A percentile compares a stretch with the other conserved stretches of the same genome.
phyloP scores from a whole-genome alignment of 2,888 invertebrate genomes.

The Aphidius colemani region DNA sequence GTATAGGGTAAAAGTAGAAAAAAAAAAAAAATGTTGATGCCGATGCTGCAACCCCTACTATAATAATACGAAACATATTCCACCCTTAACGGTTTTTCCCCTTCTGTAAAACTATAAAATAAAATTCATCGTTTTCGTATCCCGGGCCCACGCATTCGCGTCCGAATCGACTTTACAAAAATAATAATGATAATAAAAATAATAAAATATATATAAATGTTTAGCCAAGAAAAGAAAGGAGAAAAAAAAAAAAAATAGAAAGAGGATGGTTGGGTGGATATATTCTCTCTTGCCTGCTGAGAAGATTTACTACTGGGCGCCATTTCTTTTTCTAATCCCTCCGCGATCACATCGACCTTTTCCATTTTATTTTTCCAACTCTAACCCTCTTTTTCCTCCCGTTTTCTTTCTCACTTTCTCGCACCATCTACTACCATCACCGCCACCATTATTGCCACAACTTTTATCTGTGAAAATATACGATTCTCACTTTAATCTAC shows the following conservation, averaged over 20 bases:
- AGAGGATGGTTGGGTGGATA: not conserved
- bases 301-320: conserved; percentile 31
- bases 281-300: conserved; percentile 20
- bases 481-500: conserved; percentile 4
- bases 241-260: conserved; percentile 1
- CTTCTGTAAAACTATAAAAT: conserved; percentile 54
- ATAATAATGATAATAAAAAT: no score
- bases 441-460: no score
- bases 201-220: no score
- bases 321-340: conserved; percentile 36
- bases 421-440: not conserved
- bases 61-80: conserved; percentile 61
- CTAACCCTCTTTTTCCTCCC: conserved; percentile 8
- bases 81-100: conserved; percentile 51
- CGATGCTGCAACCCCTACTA: conserved; percentile 45
- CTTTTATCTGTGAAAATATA: not conserved
- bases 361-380: conserved; percentile 14
- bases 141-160: conserved; percentile 34
- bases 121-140: conserved; percentile 56
- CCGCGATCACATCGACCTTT: conserved; percentile 30
- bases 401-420: conserved; percentile 21
- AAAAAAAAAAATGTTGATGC: conserved; percentile 11
- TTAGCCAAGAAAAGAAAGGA: no score
- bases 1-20: no score
- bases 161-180: conserved; percentile 25